phyloP scores from a whole-genome alignment of 1,140 invertebrate species.

The Physella acuta region DNA sequence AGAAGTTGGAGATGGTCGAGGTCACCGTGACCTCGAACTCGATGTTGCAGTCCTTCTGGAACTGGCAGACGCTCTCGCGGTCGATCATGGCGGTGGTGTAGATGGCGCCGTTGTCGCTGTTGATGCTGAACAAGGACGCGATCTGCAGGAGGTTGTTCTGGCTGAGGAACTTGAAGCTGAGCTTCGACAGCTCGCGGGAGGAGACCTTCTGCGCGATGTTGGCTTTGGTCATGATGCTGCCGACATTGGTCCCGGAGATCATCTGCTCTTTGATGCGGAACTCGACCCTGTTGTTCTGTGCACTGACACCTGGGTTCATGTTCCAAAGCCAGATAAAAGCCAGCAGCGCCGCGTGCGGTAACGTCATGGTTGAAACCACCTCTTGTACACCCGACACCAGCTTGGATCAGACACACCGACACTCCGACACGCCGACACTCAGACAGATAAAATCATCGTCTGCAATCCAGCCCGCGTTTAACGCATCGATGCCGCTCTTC shows the following conservation, averaged over 20 bases:
- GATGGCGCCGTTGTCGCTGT: constrained; percentile 40
- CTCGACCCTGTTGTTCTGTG: constrained; percentile 22
- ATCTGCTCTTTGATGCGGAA: constrained; percentile 31
- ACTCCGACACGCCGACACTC: no score
- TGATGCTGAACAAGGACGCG: constrained; percentile 39
- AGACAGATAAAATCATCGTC: no score
- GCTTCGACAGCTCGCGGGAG: constrained; percentile 12
- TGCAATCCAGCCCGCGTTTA: no score
- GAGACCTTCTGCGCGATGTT: constrained; percentile 22
- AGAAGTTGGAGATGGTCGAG: constrained; percentile 26
- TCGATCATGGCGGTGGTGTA: constrained; percentile 45
- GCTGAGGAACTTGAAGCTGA: constrained; percentile 32
- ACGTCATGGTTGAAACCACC: no score
- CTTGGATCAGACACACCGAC: no score
- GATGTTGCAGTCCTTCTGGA: constrained; percentile 34
- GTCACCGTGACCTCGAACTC: constrained; percentile 45
- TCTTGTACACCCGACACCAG: no score
- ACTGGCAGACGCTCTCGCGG: constrained; percentile 43
- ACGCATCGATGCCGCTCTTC: no score
- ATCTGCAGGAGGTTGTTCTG: constrained; percentile 25
- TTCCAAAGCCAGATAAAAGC: no score
- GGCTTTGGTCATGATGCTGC: constrained; percentile 26
- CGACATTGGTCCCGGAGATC: constrained; percentile 30
- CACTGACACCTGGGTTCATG: no score
- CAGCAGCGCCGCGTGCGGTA: no score